Base-by-base conservation (phyloP, 23 tunicate species). In the Ascidia mentula region DNA sequence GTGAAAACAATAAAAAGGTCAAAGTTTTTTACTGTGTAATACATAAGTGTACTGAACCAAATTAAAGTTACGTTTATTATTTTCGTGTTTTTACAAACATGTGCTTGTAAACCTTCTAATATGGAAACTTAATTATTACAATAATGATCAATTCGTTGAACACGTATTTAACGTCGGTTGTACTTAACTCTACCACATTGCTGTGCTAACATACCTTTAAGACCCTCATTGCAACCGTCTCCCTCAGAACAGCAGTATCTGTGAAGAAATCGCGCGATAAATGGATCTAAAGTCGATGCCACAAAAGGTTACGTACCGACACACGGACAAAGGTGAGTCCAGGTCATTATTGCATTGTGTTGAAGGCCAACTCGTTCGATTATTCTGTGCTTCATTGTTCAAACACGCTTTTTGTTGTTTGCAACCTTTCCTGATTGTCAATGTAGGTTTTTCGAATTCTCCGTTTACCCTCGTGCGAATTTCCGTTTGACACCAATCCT, bases 301-400 rank as follows among this genome's bases (percentile, higher is more conserved):
- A n/a, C n/a, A n/a, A n/a, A n/a, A n/a, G n/a, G 53, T 42, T 12
- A 15, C 15, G 35, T 73, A 86, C 73, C 90, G 37, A 45, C 90
- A 86, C 2, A 86, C 90, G 22, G 79, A 86, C 6, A 86, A 40
- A 20, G 90, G 90, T 4, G 82, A 69, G 34, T 80, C 60, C 15
- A 72, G 79, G 18, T 59, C 69, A 20, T 73, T 28, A 40, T 86
- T 86, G 39, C 90, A 86, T 46, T 86, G 90, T 45, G 90, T 86
- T 20, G 69, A 32, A 26, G 90, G 90, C 90, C 90, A 86, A 36
- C 80, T 61, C 5, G 80, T 71, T 39, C 60, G 36, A 22, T 86
- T 72, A 85, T 86, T 86, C 34, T 86, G 90, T n/a, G 36, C 34
- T n/a, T 36, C 32, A 40, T 86, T 86, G 79, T 86, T 86, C n/a